Conservation (phyloP, 2,888 invertebrate genomes). For the Steinernema hermaphroditum region DNA sequence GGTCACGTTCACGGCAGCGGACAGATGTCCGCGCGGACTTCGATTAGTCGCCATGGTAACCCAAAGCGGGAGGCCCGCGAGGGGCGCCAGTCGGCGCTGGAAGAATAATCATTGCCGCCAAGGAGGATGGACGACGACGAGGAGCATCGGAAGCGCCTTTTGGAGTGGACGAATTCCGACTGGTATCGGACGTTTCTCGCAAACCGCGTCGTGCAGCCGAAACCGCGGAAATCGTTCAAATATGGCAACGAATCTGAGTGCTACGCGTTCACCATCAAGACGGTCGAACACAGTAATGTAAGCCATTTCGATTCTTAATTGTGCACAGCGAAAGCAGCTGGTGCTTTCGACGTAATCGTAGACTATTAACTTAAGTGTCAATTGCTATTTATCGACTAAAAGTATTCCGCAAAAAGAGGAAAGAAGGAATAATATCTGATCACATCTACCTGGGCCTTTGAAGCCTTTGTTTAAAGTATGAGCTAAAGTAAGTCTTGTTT, state of each 20-base stretch:
- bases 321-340: too few species aligned
- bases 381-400: too few species aligned
- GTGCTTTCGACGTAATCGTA: too few species aligned
- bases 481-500: too few species aligned
- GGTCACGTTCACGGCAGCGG: neutral
- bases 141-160: neutral
- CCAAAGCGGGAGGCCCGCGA: neutral
- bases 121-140: neutral
- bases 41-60: slow-evolving; percentile 16
- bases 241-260: slow-evolving; percentile 6
- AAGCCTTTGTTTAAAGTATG: too few species aligned
- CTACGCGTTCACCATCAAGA: slow-evolving; percentile 15
- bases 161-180: slow-evolving; percentile 12
- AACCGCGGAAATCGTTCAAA: slow-evolving; percentile 5
- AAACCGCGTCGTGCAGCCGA: slow-evolving; percentile 7
- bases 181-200: slow-evolving; percentile 14
- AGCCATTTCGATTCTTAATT: neutral
- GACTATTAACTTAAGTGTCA: too few species aligned
- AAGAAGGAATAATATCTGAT: too few species aligned
- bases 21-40: slow-evolving; percentile 9
- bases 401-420: too few species aligned
- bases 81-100: neutral
- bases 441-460: too few species aligned
- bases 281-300: slow-evolving; percentile 13
- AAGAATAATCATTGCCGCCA: neutral